phyloP scores from a whole-genome alignment of 2,797 vertebrate genomes.

The Sciaenops ocellatus region DNA sequence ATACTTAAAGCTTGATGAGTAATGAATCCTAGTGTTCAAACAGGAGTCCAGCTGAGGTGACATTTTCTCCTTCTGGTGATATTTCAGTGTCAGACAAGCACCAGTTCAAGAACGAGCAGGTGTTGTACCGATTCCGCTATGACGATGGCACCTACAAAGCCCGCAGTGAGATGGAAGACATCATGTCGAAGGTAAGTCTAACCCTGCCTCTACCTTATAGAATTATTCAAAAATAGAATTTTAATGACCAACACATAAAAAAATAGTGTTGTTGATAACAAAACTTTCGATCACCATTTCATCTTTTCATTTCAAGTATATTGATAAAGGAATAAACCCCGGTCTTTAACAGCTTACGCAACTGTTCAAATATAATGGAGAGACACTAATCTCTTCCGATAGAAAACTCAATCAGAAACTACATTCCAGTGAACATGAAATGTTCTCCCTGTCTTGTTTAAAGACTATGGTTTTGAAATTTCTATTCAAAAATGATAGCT shows the following conservation, averaged over 20 bases:
- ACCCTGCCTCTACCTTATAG: not conserved
- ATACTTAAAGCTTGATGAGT: not conserved
- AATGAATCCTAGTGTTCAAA: not conserved
- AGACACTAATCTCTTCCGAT: not conserved
- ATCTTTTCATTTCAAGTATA: not conserved
- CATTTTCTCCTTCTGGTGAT: slow-evolving; percentile 30
- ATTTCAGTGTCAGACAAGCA: slow-evolving; percentile 97
- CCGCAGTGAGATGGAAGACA: slow-evolving; percentile 98
- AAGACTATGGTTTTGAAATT: slow-evolving; percentile 25
- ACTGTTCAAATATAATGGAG: not conserved
- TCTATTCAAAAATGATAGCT: slow-evolving; percentile 35
- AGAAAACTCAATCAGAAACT: slow-evolving; percentile 17
- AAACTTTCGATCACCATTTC: too few relatives aligned
- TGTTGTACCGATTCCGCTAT: slow-evolving; percentile 98
- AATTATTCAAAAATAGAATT: not conserved
- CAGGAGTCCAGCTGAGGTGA: slow-evolving; percentile 25
- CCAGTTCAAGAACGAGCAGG: slow-evolving; percentile 99
- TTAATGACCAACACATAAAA: too few relatives aligned
- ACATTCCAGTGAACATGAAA: not conserved
- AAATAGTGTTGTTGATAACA: not conserved
- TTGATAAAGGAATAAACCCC: slow-evolving; percentile 1
- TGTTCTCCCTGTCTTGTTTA: slow-evolving; percentile 16
- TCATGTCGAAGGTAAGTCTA: slow-evolving; percentile 93
- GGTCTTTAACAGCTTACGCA: not conserved
- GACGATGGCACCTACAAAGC: slow-evolving; percentile 99